Base-by-base conservation (phyloP, 1,140 invertebrate genomes). In the Micrasema minimum region DNA sequence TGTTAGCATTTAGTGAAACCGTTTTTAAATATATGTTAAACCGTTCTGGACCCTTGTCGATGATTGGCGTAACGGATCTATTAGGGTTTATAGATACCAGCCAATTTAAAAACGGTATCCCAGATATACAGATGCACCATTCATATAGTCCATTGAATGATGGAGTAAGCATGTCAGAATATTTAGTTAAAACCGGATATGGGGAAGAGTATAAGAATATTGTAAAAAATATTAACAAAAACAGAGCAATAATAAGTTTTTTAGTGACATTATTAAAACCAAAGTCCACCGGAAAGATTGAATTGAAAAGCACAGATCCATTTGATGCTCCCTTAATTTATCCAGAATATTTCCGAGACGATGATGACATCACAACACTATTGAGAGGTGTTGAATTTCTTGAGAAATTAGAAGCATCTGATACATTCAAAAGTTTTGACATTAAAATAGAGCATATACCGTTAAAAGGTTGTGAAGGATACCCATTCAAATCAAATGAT, bases 261-360 rank as follows among this genome's bases (percentile, higher is more conserved):
- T 79, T 81, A 43, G 79, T 78, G 2, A 79, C 82, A 12, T 66
- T 88, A 16, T 74, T 90, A 53, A 79, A 81, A 50, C 89, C 90
- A 10, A 82, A 86, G 72, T 90, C 88, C 43, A 79, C 80, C 73
- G 91, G 91, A 14, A 79, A 78, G 7, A 82, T 92, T 9, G 74
- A 81, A 70, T 77, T 92, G 2, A 85, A 83, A 61, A 83, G 79
- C 16, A 84, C 78, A 2, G 83, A 88, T 87, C 87, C 91, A 75
- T 65, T 79, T 46, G 85, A 87, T 2, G 79, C 85, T 65, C 92
- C 92, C 2, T 69, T 88, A 23, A 88, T 93, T 48, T 86, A 89
- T 76, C 86, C 91, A 4, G 89, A 90, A 72, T 91, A 90, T 75
- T 86, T 91, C 48, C 66, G 85, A 11, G 83, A 88, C 51, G 68